These are phyloP conservation scores for Eupithecia subumbrata DNA, from an alignment of 2,888 invertebrate species.

Conservation along the genomic window DNA sequence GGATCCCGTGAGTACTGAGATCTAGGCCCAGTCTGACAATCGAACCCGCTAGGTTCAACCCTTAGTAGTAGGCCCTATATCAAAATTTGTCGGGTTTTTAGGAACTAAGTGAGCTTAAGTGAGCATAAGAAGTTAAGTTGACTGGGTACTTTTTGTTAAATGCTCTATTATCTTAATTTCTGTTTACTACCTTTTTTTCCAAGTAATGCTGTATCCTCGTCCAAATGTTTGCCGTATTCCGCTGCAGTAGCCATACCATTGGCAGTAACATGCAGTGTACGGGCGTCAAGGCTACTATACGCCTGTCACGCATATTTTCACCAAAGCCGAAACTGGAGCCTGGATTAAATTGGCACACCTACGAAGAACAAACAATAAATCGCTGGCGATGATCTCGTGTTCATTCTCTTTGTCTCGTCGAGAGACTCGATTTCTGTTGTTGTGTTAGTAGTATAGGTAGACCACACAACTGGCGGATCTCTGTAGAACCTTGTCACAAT, in stretches of 20 bases:
- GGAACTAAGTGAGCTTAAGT: too few relatives aligned
- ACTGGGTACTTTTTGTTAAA: neutral
- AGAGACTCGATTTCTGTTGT: neutral
- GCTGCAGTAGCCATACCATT: constrained; percentile 87
- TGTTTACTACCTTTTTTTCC: constrained; percentile 73
- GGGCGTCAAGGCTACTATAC: constrained; percentile 86
- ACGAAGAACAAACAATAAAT: neutral
- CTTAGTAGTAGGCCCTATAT: too few relatives aligned
- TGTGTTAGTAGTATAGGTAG: neutral
- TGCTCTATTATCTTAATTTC: neutral
- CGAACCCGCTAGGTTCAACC: too few relatives aligned
- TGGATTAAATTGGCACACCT: constrained; percentile 84
- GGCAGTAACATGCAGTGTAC: constrained; percentile 88
- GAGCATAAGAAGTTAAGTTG: neutral
- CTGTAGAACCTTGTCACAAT: too few relatives aligned
- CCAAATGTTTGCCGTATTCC: constrained; percentile 87
- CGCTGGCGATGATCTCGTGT: neutral
- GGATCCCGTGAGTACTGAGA: too few relatives aligned
- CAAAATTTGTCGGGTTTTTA: neutral
- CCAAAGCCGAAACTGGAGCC: constrained; percentile 89
- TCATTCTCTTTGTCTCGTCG: neutral
- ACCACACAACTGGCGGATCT: too few relatives aligned
- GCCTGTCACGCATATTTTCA: constrained; percentile 86
- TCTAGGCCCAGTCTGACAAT: too few relatives aligned
- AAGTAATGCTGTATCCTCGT: constrained; percentile 85